These are phyloP conservation scores for Anguilla megastoma DNA, from an alignment of 2,797 vertebrate genomes.

Conservation along the genomic window DNA sequence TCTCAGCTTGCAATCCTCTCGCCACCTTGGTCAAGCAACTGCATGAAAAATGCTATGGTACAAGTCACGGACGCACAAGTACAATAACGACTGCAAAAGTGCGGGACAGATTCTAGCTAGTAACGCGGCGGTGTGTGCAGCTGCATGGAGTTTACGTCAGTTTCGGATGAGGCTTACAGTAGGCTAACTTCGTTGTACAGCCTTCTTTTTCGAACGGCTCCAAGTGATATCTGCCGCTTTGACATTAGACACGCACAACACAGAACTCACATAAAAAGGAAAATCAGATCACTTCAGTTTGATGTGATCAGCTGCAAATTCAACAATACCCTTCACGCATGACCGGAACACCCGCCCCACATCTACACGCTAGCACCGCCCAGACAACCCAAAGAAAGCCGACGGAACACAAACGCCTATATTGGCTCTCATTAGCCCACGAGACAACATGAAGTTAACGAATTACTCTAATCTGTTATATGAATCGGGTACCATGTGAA, in stretches of 20 bases:
- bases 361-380: slow-evolving; percentile 16
- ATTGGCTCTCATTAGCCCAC: not conserved
- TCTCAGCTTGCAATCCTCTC: slow-evolving; percentile 44
- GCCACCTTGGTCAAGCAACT: not conserved
- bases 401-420: not conserved
- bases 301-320: slow-evolving; percentile 21
- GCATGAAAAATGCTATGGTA: not conserved
- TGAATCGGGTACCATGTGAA: not conserved
- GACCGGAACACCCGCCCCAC: slow-evolving; percentile 26
- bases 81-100: not conserved
- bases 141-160: not conserved
- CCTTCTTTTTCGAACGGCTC: not conserved
- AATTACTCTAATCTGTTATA: not conserved
- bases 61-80: not conserved
- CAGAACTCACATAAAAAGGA: not conserved
- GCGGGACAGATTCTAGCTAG: not conserved
- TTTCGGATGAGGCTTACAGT: not conserved
- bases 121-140: not conserved
- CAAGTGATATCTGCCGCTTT: slow-evolving; percentile 3
- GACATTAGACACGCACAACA: not conserved
- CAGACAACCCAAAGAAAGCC: not conserved
- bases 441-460: not conserved
- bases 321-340: slow-evolving; percentile 17
- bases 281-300: not conserved
- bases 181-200: too few relatives aligned